Evolutionary conservation across 2,888 invertebrate genomes (phyloP).

Genomic region (Hecatera dysodea): DNA sequence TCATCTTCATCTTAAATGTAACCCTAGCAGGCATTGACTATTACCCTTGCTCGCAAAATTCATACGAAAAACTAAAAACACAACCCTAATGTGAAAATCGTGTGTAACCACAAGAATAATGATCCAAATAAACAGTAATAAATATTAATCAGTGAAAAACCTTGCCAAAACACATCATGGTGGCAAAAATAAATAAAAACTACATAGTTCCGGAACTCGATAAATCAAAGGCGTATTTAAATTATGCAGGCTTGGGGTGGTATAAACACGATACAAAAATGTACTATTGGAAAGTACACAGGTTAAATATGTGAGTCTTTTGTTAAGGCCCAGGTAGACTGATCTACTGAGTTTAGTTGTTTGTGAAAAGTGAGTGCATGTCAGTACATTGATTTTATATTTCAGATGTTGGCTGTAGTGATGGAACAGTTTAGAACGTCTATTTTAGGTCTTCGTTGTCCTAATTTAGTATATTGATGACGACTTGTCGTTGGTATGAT

Average conservation of each 20-base stretch:
- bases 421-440: not conserved
- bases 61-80: not conserved
- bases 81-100: slow-evolving; percentile 39
- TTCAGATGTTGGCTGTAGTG: not conserved
- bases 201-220: slow-evolving; percentile 51
- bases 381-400: not conserved
- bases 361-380: not conserved
- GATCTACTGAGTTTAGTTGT: not conserved
- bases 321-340: slow-evolving; percentile 20
- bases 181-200: slow-evolving; percentile 53
- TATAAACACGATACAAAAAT: slow-evolving; percentile 71
- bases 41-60: not conserved
- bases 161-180: slow-evolving; percentile 57
- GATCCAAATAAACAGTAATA: slow-evolving; percentile 47
- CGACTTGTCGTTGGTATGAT: not conserved
- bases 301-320: slow-evolving; percentile 46
- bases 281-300: slow-evolving; percentile 66
- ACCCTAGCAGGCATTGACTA: too few species aligned
- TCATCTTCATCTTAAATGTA: too few species aligned
- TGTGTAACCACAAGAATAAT: slow-evolving; percentile 48
- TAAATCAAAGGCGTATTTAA: slow-evolving; percentile 79
- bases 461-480: slow-evolving; percentile 15
- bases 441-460: not conserved
- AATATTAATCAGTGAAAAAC: slow-evolving; percentile 51
- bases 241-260: slow-evolving; percentile 74